These are phyloP conservation scores for Liolophura sinensis DNA, from an alignment of 1,140 invertebrate species.

Conservation along the genomic window DNA sequence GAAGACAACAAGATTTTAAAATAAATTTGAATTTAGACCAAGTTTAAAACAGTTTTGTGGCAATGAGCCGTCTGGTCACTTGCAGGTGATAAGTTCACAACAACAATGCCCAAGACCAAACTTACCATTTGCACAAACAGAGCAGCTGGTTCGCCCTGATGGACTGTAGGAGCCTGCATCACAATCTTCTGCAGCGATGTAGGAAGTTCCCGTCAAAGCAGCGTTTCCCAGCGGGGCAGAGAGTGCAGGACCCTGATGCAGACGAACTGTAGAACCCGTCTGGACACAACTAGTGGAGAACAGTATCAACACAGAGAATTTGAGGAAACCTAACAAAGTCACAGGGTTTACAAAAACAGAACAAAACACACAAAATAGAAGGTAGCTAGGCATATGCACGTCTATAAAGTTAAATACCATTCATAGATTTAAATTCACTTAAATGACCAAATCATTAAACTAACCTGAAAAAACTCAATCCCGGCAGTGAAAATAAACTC, in stretches of 20 bases:
- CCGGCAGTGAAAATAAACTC: no score
- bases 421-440: no score
- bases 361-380: slow-evolving; percentile 9
- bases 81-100: no score
- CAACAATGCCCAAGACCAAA: neutral
- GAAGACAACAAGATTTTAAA: no score
- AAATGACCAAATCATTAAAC: no score
- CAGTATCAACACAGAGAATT: neutral
- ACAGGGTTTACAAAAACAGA: neutral
- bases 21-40: no score
- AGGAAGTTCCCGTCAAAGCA: slow-evolving; percentile 41
- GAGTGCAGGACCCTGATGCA: slow-evolving; percentile 29
- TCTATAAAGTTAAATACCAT: no score
- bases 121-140: slow-evolving; percentile 35
- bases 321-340: neutral
- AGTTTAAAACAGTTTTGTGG: no score
- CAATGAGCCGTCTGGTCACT: no score
- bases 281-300: slow-evolving; percentile 30
- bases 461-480: no score
- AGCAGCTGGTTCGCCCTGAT: slow-evolving; percentile 25
- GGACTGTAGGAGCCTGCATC: slow-evolving; percentile 36
- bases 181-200: slow-evolving; percentile 32
- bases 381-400: no score
- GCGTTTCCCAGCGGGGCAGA: slow-evolving; percentile 40
- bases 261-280: slow-evolving; percentile 38